Percentiles rank a stretch among this genome's conserved stretches.
phyloP scores from a whole-genome alignment of 2,888 invertebrate genomes.

The Cephus pygmeus region DNA sequence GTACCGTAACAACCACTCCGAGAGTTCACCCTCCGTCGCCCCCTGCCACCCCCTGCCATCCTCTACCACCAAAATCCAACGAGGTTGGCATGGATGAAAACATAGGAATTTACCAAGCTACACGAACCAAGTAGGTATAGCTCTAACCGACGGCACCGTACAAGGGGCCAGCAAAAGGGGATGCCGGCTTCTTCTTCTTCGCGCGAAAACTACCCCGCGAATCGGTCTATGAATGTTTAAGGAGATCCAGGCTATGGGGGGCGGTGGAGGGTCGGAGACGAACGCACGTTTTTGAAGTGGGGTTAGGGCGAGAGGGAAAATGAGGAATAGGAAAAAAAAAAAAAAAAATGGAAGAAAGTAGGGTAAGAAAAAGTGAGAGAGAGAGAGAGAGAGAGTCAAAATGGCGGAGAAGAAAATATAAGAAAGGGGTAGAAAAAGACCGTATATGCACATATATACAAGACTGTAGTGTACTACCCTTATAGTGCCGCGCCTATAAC shows the following conservation, averaged over 20 bases:
- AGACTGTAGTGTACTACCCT: background rate
- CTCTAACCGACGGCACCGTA: background rate
- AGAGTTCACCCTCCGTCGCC: background rate
- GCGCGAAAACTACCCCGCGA: conserved; percentile 2
- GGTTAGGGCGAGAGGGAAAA: background rate
- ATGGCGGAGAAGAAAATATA: background rate
- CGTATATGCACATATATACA: background rate
- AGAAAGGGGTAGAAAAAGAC: background rate
- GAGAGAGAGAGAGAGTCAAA: background rate
- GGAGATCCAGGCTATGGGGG: background rate
- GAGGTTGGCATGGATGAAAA: background rate
- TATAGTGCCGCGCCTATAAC: background rate
- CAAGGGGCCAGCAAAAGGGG: background rate
- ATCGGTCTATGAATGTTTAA: conserved; percentile 12
- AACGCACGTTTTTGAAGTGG: background rate
- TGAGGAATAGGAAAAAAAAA: background rate
- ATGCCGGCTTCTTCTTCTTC: background rate
- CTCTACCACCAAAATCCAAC: background rate
- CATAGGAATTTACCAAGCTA: background rate
- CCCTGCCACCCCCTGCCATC: too few species aligned
- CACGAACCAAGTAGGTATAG: background rate
- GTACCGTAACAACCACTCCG: background rate
- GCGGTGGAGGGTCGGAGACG: background rate
- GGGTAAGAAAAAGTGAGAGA: background rate
- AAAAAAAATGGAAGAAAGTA: background rate